Percentiles rank a stretch among this genome's conserved stretches.
These are phyloP conservation scores for Virgularia gustaviana DNA, from an alignment of 92 coral and sea anemone genomes.

Conservation along the genomic window DNA sequence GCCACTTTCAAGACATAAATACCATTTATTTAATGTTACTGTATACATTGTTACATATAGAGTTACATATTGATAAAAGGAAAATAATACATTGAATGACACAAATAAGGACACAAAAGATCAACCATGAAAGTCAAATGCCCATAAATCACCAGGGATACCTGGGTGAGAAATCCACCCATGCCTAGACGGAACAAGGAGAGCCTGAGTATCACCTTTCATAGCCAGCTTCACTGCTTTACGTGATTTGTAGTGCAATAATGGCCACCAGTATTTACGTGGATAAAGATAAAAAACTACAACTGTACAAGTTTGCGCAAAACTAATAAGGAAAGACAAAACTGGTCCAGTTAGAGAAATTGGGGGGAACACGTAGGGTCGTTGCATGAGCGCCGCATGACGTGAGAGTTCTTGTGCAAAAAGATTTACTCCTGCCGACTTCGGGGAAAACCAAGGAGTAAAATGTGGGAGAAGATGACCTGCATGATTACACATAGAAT, in stretches of 20 bases:
- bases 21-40: too few species aligned
- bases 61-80: too few species aligned
- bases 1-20: too few species aligned
- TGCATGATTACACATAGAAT: slow-evolving; percentile 28
- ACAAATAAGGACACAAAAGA: not conserved
- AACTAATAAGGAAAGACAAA: too few species aligned
- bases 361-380: slow-evolving; percentile 44
- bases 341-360: too few species aligned
- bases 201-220: too few species aligned
- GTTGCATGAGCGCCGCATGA: slow-evolving; percentile 14
- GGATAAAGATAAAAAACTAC: slow-evolving; percentile 29
- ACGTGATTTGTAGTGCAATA: slow-evolving; percentile 15
- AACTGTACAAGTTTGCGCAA: slow-evolving; percentile 20
- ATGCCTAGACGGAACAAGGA: too few species aligned
- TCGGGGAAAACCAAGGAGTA: slow-evolving; percentile 44
- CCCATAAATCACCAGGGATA: too few species aligned
- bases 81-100: too few species aligned
- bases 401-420: slow-evolving; percentile 41
- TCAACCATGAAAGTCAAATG: slow-evolving; percentile 23
- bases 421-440: slow-evolving; percentile 42
- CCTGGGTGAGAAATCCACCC: too few species aligned
- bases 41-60: too few species aligned
- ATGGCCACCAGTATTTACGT: slow-evolving; percentile 59
- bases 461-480: slow-evolving; percentile 42
- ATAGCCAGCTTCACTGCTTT: slow-evolving; percentile 1